Percentiles rank a stretch among this genome's conserved stretches.
Conservation (phyloP, 2,888 invertebrate species). For the Eupeodes latifasciatus region DNA sequence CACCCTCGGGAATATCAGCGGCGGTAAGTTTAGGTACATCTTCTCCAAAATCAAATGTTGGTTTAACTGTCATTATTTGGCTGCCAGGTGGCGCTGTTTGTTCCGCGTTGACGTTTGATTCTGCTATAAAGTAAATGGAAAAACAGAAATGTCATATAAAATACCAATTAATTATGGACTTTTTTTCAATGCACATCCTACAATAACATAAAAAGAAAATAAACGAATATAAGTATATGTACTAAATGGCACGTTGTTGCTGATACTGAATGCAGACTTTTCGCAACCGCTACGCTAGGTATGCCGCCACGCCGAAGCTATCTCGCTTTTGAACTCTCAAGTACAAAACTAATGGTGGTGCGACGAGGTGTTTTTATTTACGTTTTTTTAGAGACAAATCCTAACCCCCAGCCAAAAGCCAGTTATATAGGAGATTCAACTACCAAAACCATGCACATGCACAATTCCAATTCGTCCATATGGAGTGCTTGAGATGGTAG, state of each 20-base stretch:
- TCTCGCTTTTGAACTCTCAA: slow-evolving; percentile 51
- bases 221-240: background rate
- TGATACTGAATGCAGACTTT: background rate
- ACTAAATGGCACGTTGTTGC: slow-evolving; percentile 21
- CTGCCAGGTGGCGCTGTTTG: slow-evolving; percentile 18
- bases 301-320: slow-evolving; percentile 12
- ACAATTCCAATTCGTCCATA: slow-evolving; percentile 7
- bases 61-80: slow-evolving; percentile 80
- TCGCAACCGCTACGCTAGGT: slow-evolving; percentile 22
- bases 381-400: slow-evolving; percentile 17
- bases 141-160: slow-evolving; percentile 26
- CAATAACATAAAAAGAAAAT: background rate
- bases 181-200: background rate
- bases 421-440: background rate
- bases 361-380: slow-evolving; percentile 52
- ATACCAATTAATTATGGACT: slow-evolving; percentile 29
- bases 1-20: slow-evolving; percentile 79
- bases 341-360: slow-evolving; percentile 45
- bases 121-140: slow-evolving; percentile 1
- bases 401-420: background rate
- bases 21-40: slow-evolving; percentile 79
- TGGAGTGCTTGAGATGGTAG: background rate
- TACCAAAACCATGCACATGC: slow-evolving; percentile 5
- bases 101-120: slow-evolving; percentile 31
- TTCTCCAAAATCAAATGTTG: slow-evolving; percentile 81